These are phyloP conservation scores for Gymnocheta viridis DNA, from an alignment of 2,888 invertebrate genomes.

Conservation along the genomic window DNA sequence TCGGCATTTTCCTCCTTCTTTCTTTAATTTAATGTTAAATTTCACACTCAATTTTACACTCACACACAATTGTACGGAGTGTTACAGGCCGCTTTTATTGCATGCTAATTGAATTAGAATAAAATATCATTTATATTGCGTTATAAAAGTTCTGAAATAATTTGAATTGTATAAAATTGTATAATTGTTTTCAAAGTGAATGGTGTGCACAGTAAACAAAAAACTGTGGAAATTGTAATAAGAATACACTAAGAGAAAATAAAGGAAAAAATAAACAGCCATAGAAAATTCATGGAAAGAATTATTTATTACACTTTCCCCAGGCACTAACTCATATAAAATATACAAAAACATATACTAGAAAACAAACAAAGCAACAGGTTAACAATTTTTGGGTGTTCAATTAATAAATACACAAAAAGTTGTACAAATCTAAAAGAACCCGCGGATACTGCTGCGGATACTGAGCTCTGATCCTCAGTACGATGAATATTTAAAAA, in stretches of 20 bases:
- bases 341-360: too few relatives aligned
- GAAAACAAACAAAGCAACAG: too few relatives aligned
- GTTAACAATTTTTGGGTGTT: too few relatives aligned
- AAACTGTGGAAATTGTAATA: constrained; percentile 2
- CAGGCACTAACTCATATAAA: too few relatives aligned
- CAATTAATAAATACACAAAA: too few relatives aligned
- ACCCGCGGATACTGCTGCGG: too few relatives aligned
- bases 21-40: too few relatives aligned
- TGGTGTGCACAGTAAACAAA: constrained; percentile 23
- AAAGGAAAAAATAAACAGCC: background rate
- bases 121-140: constrained; percentile 50
- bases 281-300: background rate
- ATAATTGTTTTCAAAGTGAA: constrained; percentile 38
- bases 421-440: too few relatives aligned
- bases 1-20: too few relatives aligned
- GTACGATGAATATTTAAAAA: too few relatives aligned
- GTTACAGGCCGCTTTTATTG: constrained; percentile 63
- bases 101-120: constrained; percentile 63
- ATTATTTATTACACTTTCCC: too few relatives aligned
- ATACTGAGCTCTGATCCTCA: too few relatives aligned
- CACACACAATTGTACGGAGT: background rate
- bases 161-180: constrained; percentile 36
- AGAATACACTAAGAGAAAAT: constrained; percentile 35
- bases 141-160: constrained; percentile 45
- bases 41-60: background rate